A percentile compares a stretch with the other conserved stretches of the same genome.
These are phyloP conservation scores for Stenodera caucasica DNA, from an alignment of 2,888 invertebrate species.

Conservation along the genomic window DNA sequence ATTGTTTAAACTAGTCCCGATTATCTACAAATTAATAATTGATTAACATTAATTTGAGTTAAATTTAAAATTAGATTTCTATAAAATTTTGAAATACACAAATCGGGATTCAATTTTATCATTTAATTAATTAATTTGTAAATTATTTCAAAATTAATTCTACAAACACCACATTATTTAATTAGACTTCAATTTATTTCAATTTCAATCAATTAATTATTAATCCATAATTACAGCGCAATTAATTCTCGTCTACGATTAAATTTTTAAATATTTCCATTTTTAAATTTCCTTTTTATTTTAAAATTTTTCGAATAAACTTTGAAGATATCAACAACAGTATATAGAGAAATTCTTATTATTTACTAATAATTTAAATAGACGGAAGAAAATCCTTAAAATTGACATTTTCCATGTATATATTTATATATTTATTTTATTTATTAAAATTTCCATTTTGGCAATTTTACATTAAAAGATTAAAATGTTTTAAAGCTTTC, in stretches of 20 bases:
- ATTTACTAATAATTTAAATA: conserved; percentile 38
- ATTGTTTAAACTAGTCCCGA: neutral
- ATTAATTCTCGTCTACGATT: conserved; percentile 25
- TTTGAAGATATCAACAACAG: conserved; percentile 55
- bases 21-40: no score
- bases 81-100: neutral
- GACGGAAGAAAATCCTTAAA: conserved; percentile 53
- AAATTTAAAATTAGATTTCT: no score
- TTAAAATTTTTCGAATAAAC: conserved; percentile 49
- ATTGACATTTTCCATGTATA: conserved; percentile 47
- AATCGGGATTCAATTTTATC: neutral
- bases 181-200: neutral
- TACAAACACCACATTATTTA: neutral
- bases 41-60: no score
- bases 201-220: neutral
- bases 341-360: conserved; percentile 48
- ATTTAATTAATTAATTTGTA: no score
- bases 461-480: conserved; percentile 38
- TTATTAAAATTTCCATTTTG: conserved; percentile 38
- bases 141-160: no score
- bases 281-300: conserved; percentile 20
- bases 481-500: conserved; percentile 23
- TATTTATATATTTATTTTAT: no score
- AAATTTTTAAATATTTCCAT: conserved; percentile 21
- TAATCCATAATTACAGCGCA: neutral